Base-by-base conservation (phyloP, 2,113 vertebrate genomes). In the Gorsachius goisagi region DNA sequence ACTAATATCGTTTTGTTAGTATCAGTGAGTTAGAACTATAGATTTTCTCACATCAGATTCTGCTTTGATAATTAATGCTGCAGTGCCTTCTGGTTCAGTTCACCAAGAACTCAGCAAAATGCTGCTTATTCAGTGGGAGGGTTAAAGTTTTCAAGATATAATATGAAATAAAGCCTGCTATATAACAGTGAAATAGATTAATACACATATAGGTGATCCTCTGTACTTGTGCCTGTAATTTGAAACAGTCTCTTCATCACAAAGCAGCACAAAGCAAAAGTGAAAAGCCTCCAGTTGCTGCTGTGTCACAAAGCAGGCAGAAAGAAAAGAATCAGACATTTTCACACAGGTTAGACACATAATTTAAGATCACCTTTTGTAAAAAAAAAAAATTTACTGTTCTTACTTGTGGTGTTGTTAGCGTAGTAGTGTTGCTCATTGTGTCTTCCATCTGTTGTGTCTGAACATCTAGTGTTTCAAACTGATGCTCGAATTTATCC, bases 391-490 rank as follows among this genome's bases (percentile, higher is more conserved):
- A 35, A 13, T 44, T 13, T 39, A 17, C 7, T 59, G 4, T 50
- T 67, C 97, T 97, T 97, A 99, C 99, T 85, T 99, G 99, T 69
- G 99, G 99, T 0, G 99, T 99, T 30, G 99, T 99, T 93, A 99
- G 98, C 2, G 99, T 99, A 2, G 99, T 99, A 3, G 99, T 99
- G 97, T 98, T 99, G 97, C 99, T 99, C 99, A 99, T 99, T 16
- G 99, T 98, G 97, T 99, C 99, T 87, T 99, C 99, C 99, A 99
- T 99, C 33, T 99, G 99, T 22, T 99, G 98, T 1, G 99, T 99
- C 96, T 99, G 99, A 77, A 99, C 99, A 96, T 99, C 99, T 92
- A 99, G 96, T 9, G 99, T 99, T 97, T 99, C 99, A 98, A 99
- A 99, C 59, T 99, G 99, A 81, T 98, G 99, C 84, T 99, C 99